phyloP scores from a whole-genome alignment of 2,113 vertebrate species.

The Engystomops pustulosus region DNA sequence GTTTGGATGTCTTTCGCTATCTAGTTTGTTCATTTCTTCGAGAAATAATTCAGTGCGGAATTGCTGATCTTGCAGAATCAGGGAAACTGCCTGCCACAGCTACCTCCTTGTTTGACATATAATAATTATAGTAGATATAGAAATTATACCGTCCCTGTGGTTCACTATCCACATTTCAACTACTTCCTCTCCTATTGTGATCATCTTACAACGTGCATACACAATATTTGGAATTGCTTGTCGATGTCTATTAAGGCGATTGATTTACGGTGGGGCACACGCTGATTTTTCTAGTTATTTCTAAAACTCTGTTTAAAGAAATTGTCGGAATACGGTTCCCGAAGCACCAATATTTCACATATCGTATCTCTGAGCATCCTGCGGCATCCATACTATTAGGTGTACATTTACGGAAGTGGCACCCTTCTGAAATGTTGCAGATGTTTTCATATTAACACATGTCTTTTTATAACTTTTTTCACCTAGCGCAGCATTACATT shows the following conservation, averaged over 20 bases:
- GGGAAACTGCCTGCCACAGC: conserved; percentile 7
- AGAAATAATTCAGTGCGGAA: conserved; percentile 8
- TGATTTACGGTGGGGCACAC: not conserved
- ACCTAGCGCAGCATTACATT: too few relatives aligned
- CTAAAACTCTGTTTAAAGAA: not conserved
- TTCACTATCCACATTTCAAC: conserved; percentile 4
- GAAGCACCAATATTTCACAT: not conserved
- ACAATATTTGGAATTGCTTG: not conserved
- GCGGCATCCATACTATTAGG: not conserved
- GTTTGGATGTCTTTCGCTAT: conserved; percentile 32
- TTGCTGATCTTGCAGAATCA: conserved; percentile 39
- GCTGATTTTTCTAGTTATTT: not conserved
- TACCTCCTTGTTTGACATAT: conserved; percentile 34
- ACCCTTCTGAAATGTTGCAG: too few relatives aligned
- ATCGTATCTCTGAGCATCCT: not conserved
- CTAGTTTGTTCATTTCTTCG: conserved; percentile 10
- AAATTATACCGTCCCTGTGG: conserved; percentile 26
- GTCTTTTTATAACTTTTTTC: too few relatives aligned
- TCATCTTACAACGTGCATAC: not conserved
- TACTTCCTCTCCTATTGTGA: conserved; percentile 10
- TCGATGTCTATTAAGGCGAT: not conserved
- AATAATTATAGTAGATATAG: conserved; percentile 45
- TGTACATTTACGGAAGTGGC: not conserved
- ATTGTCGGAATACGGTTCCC: not conserved
- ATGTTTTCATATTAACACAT: too few relatives aligned